These are phyloP conservation scores for Nematolebias whitei DNA, from an alignment of 2,113 vertebrate species.

Conservation along the genomic window DNA sequence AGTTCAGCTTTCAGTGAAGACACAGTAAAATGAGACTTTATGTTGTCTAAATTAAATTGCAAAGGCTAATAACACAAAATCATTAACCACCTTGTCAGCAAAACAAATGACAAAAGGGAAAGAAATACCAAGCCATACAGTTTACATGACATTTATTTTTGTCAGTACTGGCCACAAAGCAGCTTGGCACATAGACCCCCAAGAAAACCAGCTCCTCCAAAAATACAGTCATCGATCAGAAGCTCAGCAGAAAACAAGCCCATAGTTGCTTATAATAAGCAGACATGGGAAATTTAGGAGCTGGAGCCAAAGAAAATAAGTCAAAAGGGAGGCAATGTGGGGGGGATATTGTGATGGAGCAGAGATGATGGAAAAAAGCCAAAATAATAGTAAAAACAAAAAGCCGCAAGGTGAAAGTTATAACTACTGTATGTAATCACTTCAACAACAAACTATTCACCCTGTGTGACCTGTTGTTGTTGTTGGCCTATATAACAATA, in stretches of 20 bases:
- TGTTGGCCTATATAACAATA: constrained; percentile 27
- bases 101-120: too few species aligned
- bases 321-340: background rate
- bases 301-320: constrained; percentile 17
- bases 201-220: background rate
- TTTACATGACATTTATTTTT: constrained; percentile 9
- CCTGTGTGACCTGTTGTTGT: constrained; percentile 48
- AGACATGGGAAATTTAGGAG: constrained; percentile 28
- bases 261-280: constrained; percentile 22
- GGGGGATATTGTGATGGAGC: constrained; percentile 3
- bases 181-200: constrained; percentile 1
- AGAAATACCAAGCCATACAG: background rate
- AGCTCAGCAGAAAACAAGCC: constrained; percentile 20
- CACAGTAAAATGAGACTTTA: too few species aligned
- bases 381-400: constrained; percentile 4
- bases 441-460: constrained; percentile 52
- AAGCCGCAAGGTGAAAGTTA: constrained; percentile 29
- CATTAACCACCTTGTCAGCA: too few species aligned
- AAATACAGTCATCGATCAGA: constrained; percentile 8
- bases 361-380: background rate
- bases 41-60: too few species aligned
- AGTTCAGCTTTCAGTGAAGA: too few species aligned
- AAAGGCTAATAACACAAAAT: too few species aligned
- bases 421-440: constrained; percentile 49
- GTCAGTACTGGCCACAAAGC: background rate